Conservation (phyloP, 1,140 invertebrate species). For the Ladona fulva region DNA sequence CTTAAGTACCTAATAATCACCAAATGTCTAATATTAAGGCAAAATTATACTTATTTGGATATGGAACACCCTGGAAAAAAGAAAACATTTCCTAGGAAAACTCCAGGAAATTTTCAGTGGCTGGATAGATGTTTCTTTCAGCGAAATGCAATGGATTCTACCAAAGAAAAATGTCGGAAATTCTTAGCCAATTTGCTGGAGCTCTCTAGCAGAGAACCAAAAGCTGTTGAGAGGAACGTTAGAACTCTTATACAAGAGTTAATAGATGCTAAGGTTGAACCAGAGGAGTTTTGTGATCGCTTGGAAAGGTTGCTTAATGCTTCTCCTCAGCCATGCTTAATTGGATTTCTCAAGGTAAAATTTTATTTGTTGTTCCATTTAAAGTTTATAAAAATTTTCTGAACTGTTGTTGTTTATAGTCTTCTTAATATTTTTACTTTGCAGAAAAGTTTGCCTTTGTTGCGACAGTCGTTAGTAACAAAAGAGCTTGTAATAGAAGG, state of each 20-base stretch:
- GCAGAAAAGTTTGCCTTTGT: conserved; percentile 89
- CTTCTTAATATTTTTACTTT: conserved; percentile 32
- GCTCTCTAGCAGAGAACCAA: conserved; percentile 88
- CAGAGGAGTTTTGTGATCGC: conserved; percentile 91
- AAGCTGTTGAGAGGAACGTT: conserved; percentile 86
- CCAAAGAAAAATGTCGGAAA: conserved; percentile 97
- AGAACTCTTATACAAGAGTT: conserved; percentile 91
- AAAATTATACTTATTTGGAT: too few relatives aligned
- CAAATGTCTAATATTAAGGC: too few relatives aligned
- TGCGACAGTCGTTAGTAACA: conserved; percentile 80
- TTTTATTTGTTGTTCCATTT: conserved; percentile 7
- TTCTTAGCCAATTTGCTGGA: conserved; percentile 94
- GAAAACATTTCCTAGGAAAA: too few relatives aligned
- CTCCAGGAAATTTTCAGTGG: too few relatives aligned
- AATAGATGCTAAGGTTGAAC: conserved; percentile 90
- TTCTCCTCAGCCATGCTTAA: conserved; percentile 92
- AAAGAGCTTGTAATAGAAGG: conserved; percentile 93
- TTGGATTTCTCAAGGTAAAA: conserved; percentile 87
- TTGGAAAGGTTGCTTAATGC: conserved; percentile 91
- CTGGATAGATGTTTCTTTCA: too few relatives aligned
- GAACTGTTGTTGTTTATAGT: not conserved
- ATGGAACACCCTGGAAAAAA: too few relatives aligned
- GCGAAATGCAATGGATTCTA: too few relatives aligned
- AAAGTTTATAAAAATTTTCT: not conserved
- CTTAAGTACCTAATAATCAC: too few relatives aligned